These are phyloP conservation scores for Autographa gamma DNA, from an alignment of 2,888 invertebrate species.

Conservation along the genomic window DNA sequence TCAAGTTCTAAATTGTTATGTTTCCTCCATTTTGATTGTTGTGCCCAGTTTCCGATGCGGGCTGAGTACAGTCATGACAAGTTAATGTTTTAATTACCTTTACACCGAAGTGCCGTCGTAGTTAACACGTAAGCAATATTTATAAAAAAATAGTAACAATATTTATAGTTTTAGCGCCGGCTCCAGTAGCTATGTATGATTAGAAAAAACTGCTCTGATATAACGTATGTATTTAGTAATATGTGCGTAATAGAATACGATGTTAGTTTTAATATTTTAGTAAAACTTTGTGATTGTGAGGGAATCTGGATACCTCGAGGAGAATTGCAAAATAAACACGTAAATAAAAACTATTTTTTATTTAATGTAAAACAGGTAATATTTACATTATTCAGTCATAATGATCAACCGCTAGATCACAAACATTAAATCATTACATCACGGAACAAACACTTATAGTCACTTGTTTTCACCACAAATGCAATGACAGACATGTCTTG, in stretches of 20 bases:
- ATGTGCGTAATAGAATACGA: conserved; percentile 25
- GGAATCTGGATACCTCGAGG: conserved; percentile 16
- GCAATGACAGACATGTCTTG: conserved; percentile 43
- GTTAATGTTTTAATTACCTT: not conserved
- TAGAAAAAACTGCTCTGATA: conserved; percentile 8
- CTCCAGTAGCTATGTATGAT: not conserved
- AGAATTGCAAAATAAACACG: conserved; percentile 54
- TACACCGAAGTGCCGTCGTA: not conserved
- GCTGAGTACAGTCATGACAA: not conserved
- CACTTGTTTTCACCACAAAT: conserved; percentile 53
- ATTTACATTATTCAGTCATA: conserved; percentile 88
- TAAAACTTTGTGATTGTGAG: conserved; percentile 35
- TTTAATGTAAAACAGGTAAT: conserved; percentile 82
- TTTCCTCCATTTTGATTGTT: not conserved
- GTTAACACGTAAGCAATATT: not conserved
- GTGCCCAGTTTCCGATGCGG: not conserved
- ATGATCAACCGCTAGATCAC: conserved; percentile 71
- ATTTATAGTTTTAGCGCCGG: not conserved
- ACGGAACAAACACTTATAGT: conserved; percentile 50
- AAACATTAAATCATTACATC: conserved; percentile 62
- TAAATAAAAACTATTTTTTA: conserved; percentile 79
- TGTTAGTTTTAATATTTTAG: conserved; percentile 29
- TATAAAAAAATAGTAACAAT: not conserved
- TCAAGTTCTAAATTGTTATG: not conserved
- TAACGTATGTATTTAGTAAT: conserved; percentile 14